A percentile compares a stretch with the other conserved stretches of the same genome.
phyloP scores from a whole-genome alignment of 2,797 vertebrate species.

The Rhinogobio ventralis region DNA sequence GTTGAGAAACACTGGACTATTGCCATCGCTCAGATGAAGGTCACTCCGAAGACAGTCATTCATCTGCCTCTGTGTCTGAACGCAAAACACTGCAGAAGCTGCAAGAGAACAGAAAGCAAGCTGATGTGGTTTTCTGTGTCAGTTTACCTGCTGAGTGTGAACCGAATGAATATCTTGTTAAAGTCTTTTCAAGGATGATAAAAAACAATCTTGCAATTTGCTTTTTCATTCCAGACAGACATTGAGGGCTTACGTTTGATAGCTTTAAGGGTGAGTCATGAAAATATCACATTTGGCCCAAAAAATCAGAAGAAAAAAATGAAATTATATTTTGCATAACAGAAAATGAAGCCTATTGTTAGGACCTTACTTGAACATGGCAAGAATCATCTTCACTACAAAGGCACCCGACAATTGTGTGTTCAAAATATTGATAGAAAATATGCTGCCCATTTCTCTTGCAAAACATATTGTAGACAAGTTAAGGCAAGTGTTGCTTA shows the following conservation, averaged over 20 bases:
- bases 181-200: background rate
- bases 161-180: background rate
- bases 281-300: background rate
- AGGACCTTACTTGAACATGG: background rate
- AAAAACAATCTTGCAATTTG: background rate
- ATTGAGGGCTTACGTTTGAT: background rate
- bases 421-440: background rate
- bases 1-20: conserved; percentile 35
- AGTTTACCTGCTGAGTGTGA: conserved; percentile 4
- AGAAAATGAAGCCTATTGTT: background rate
- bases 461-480: background rate
- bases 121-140: conserved; percentile 15
- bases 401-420: background rate
- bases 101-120: background rate
- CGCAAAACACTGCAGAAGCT: background rate
- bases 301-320: background rate
- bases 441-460: background rate
- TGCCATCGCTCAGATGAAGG: conserved; percentile 35
- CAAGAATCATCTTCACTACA: background rate
- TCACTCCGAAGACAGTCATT: conserved; percentile 20
- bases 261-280: background rate
- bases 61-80: conserved; percentile 34
- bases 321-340: background rate
- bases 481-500: background rate
- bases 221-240: background rate